Base-by-base conservation (phyloP, 2,888 invertebrate genomes). In the Rhimphoctona megacephalus region DNA sequence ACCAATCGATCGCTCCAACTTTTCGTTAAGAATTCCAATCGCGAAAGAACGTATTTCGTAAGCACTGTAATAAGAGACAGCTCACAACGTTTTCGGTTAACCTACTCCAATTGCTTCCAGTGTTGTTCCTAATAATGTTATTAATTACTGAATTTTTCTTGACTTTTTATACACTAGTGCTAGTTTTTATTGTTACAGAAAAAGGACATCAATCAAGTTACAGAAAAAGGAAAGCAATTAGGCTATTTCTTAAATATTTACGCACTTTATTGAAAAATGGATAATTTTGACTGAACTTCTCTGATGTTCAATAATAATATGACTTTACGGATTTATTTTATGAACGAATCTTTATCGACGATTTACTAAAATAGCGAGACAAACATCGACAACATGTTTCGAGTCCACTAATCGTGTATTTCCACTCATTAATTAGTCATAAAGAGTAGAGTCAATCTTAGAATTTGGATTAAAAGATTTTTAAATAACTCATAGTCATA, bases 11-110 rank as follows among this genome's bases (percentile, higher is more conserved):
- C 54, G 54, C 43, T 54, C 49, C 54, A 54, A 36, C 73, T 54
- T 54, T 73, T 39, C 57, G 30, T 73, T 14, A 22, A 22, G 54
- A 39, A 72, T 78, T 66, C 66, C 69, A 78, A 72, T 72, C 54
- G 57, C 36, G 36, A 36, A 54, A 57, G 14, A n/a, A 19, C 72
- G 33, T 33, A 52, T 33, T 69, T 46, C 69, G 39, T 69, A 43
- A 61, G 67, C 43, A 22, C 17, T 5, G 67, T 67, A 39, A 67
- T 43, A 22, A 39, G 67, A 67, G 39, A 36, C 22, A 30, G 61
- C 61, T 30, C 30, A 30, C 61, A 17, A 30, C 61, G 17, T 61
- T 61, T 17, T 61, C 30, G 30, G 30, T 61, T 61, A 30, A 61
- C 7, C 30, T 17, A 30, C 30, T 30, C 30, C 30, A 17, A 61